Evolutionary conservation across 2,888 invertebrate genomes (phyloP).

Genomic region (Calameuta pallipes): DNA sequence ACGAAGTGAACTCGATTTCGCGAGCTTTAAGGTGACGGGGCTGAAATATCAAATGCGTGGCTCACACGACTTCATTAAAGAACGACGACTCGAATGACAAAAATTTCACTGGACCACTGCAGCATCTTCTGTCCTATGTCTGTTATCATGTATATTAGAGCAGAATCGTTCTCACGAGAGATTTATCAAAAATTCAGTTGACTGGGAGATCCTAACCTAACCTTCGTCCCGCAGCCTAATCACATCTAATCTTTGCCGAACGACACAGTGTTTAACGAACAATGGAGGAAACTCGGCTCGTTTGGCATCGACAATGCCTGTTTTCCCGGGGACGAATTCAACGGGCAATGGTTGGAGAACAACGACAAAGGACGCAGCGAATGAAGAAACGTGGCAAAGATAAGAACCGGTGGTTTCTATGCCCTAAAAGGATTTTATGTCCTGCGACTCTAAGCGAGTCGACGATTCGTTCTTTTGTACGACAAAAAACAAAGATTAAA

Average conservation of each 20-base stretch:
- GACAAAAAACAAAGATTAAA: not conserved
- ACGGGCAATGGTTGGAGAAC: not conserved
- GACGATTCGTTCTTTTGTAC: not conserved
- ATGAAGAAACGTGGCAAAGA: not conserved
- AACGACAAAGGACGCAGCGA: conserved; percentile 6
- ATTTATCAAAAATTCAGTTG: too few species aligned
- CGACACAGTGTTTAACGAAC: conserved; percentile 14
- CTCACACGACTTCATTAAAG: not conserved
- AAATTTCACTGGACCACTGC: too few species aligned
- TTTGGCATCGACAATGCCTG: conserved; percentile 15
- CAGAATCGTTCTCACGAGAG: too few species aligned
- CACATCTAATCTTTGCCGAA: conserved; percentile 14
- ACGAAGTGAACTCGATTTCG: not conserved
- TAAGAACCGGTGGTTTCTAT: not conserved
- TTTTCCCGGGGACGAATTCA: conserved; percentile 6
- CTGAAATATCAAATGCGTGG: not conserved
- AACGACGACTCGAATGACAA: not conserved
- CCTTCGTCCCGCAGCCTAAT: conserved; percentile 8
- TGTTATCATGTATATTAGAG: too few species aligned
- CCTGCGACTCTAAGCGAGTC: not conserved
- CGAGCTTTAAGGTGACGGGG: not conserved
- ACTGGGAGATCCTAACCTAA: not conserved
- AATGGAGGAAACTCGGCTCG: conserved; percentile 17
- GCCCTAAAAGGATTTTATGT: not conserved
- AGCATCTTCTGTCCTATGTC: too few species aligned